A percentile compares a stretch with the other conserved stretches of the same genome.
phyloP scores from a whole-genome alignment of 1,140 invertebrate species.

The Drosophila eugracilis region DNA sequence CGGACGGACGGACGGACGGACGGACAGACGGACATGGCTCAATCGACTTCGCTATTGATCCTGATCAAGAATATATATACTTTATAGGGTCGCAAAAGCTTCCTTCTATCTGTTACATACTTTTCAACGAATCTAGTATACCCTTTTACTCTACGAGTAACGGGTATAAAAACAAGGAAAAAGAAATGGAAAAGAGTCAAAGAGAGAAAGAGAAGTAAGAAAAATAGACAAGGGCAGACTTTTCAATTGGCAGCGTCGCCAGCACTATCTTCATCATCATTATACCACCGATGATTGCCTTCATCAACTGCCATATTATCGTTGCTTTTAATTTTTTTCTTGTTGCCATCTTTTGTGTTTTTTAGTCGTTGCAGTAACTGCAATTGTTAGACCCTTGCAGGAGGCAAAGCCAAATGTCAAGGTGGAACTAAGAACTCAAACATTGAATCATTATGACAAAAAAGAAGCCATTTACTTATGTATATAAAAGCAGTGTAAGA shows the following conservation, averaged over 20 bases:
- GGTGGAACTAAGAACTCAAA: constrained; percentile 20
- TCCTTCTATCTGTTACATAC: too few relatives aligned
- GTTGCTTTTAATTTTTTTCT: constrained; percentile 70
- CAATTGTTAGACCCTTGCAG: constrained; percentile 64
- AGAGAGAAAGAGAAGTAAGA: constrained; percentile 14
- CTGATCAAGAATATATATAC: too few relatives aligned
- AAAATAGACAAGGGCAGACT: constrained; percentile 50
- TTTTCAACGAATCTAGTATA: too few relatives aligned
- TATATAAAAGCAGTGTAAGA: background rate
- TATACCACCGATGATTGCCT: constrained; percentile 59
- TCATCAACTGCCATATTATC: constrained; percentile 75
- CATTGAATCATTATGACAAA: constrained; percentile 1
- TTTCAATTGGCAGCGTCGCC: constrained; percentile 75
- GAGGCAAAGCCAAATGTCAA: constrained; percentile 55
- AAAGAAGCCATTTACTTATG: background rate
- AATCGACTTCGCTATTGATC: too few relatives aligned
- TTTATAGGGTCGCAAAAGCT: too few relatives aligned
- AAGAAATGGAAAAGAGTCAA: background rate
- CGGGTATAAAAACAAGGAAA: too few relatives aligned
- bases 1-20: too few relatives aligned
- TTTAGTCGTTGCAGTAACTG: constrained; percentile 53
- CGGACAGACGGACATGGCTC: too few relatives aligned
- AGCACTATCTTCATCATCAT: constrained; percentile 67
- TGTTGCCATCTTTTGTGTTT: constrained; percentile 37
- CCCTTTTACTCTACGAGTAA: too few relatives aligned